These are phyloP conservation scores for Ceuthmochares aereus DNA, from an alignment of 2,113 vertebrate species.

Conservation along the genomic window DNA sequence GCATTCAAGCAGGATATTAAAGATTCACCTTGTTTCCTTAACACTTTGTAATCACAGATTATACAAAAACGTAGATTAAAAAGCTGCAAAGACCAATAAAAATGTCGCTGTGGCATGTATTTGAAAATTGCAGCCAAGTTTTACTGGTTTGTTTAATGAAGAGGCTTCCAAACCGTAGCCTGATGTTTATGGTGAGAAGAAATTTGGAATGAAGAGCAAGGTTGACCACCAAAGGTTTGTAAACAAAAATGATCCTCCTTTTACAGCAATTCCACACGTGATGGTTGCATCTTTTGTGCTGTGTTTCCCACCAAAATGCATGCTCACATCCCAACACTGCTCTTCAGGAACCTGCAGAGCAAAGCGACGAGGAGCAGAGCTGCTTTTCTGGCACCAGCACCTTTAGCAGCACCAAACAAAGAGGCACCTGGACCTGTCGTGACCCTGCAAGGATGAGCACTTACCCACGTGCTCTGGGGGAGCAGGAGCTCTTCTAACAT, in stretches of 20 bases:
- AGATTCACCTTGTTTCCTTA: not conserved
- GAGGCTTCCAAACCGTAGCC: not conserved
- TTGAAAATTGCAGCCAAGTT: not conserved
- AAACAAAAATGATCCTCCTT: not conserved
- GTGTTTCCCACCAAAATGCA: not conserved
- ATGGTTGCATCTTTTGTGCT: not conserved
- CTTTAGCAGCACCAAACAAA: not conserved
- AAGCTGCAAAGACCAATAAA: not conserved
- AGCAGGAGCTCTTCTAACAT: not conserved
- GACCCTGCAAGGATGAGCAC: not conserved
- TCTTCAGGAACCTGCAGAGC: too few relatives aligned
- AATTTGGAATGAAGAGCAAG: not conserved
- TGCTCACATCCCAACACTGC: too few relatives aligned
- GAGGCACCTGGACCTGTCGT: not conserved
- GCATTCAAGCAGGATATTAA: not conserved
- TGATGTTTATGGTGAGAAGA: not conserved
- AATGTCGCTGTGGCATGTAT: not conserved
- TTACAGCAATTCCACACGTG: fast-evolving
- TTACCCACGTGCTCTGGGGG: fast-evolving
- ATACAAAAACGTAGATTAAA: not conserved
- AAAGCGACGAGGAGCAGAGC: not conserved
- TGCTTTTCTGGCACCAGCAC: not conserved
- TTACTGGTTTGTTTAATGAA: not conserved
- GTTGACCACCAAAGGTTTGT: not conserved
- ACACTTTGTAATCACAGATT: not conserved